Evolutionary conservation across 2,888 invertebrate genomes (phyloP), one percentile per base, ranked within the genome.

Genomic region (Callinectes sapidus): DNA sequence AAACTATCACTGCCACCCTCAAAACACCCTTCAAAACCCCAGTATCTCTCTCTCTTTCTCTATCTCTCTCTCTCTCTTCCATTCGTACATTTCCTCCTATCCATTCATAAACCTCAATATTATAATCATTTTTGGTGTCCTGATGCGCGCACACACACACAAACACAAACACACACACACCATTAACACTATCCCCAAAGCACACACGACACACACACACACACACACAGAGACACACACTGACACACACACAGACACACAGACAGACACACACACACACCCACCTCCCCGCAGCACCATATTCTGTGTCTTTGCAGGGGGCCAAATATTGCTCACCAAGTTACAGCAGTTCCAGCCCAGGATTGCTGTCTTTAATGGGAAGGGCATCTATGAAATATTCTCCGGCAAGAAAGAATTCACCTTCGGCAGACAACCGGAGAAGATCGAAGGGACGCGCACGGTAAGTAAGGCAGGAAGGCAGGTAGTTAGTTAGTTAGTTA

Each of bases 321-420:
- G 98, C 95, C 97, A 98, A 95, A 97, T 98, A 95, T 96, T 99
- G 95, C 96, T 98, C 95, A 98, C 98, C 95, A 99, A 99, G 96
- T 96, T 99, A 95, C 97, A 97, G 96, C 97, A 97, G 95, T 99
- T 97, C 96, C 97, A 98, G 95, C 99, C 99, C 95, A 99, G 99
- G 97, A 98, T 99, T 95, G 99, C 98, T 91, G 99, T 98, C 88
- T 99, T 99, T 96, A 99, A 99, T 96, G 99, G 99, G 28, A 99
- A 99, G 96, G 97, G 99, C 95, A 99, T 99, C 95, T 99, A 99
- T 96, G 99, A 99, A 96, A 98, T 99, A 87, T 99, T 99, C 96
- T 98, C 98, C 94, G 99, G 99, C n/a, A 98, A 98, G 96, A 99
- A 99, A 96, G 98, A 99, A 96, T 99, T 99, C 96, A 97, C 98